These are phyloP conservation scores for Clostera curtula DNA, from an alignment of 2,888 invertebrate genomes.

Conservation along the genomic window DNA sequence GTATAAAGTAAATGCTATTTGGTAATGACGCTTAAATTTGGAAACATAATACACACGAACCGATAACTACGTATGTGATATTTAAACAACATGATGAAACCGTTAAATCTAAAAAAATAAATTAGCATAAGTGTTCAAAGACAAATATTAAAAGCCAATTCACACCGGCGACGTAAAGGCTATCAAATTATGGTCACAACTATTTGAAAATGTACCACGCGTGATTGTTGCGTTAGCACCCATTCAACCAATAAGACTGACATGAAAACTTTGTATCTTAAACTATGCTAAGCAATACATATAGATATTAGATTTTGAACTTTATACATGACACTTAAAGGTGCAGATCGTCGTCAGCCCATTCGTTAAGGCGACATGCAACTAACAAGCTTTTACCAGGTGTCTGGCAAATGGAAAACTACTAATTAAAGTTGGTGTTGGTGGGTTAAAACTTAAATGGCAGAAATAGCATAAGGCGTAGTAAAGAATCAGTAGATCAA, in stretches of 20 bases:
- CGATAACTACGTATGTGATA: conserved; percentile 43
- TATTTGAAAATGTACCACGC: conserved; percentile 65
- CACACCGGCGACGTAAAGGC: conserved; percentile 57
- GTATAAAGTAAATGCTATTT: conserved; percentile 21
- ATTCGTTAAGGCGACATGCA: conserved; percentile 32
- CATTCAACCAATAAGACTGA: conserved; percentile 46
- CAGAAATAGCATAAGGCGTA: conserved; percentile 44
- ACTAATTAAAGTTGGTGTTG: conserved; percentile 64
- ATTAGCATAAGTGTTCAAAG: conserved; percentile 58
- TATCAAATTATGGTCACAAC: conserved; percentile 61
- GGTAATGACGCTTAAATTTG: conserved; percentile 26
- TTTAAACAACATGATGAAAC: conserved; percentile 64
- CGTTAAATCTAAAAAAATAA: conserved; percentile 66
- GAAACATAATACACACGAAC: conserved; percentile 32
- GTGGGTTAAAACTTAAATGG: conserved; percentile 48
- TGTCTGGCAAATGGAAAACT: conserved; percentile 64
- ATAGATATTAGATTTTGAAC: conserved; percentile 26
- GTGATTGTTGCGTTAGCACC: conserved; percentile 65
- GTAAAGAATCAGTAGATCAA: too few relatives aligned
- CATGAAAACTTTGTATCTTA: conserved; percentile 49
- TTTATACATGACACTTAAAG: conserved; percentile 34
- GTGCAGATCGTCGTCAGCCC: conserved; percentile 31
- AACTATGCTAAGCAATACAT: conserved; percentile 34
- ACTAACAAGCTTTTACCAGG: conserved; percentile 61
- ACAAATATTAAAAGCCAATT: conserved; percentile 67